phyloP scores from a whole-genome alignment of 2,113 vertebrate species.

The Galemys pyrenaicus region DNA sequence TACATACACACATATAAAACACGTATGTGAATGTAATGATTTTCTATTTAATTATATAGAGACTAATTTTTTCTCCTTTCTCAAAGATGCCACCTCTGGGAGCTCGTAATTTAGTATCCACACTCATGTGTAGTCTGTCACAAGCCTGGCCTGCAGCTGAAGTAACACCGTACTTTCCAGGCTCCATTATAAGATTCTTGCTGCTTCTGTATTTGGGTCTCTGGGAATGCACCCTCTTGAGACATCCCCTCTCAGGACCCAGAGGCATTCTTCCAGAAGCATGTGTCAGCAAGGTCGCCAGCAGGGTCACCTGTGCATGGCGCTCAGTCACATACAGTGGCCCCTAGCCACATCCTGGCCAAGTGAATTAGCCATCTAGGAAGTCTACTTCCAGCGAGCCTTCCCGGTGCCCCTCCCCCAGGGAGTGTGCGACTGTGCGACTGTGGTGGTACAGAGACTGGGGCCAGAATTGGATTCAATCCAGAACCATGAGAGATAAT shows the following conservation, averaged over 20 bases:
- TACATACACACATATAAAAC: no score
- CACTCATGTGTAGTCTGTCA: neutral
- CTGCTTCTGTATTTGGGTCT: neutral
- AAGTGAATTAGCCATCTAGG: neutral
- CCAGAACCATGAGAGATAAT: neutral
- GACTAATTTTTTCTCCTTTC: neutral
- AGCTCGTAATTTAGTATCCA: neutral
- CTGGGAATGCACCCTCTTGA: neutral
- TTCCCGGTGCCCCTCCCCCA: neutral
- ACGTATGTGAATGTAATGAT: no score
- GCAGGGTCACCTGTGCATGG: no score
- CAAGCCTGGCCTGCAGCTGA: neutral
- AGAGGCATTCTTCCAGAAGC: neutral
- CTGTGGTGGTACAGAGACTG: neutral
- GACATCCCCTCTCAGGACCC: neutral
- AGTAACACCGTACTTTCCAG: neutral
- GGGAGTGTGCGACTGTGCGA: neutral
- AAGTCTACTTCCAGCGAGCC: neutral
- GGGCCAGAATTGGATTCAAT: neutral
- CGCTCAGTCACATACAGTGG: no score
- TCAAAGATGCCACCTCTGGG: neutral
- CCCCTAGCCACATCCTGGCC: neutral
- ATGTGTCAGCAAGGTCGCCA: neutral
- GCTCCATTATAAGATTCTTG: neutral
- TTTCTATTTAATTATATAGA: neutral